phyloP scores from a whole-genome alignment of 1,140 invertebrate species.

The Apis laboriosa region DNA sequence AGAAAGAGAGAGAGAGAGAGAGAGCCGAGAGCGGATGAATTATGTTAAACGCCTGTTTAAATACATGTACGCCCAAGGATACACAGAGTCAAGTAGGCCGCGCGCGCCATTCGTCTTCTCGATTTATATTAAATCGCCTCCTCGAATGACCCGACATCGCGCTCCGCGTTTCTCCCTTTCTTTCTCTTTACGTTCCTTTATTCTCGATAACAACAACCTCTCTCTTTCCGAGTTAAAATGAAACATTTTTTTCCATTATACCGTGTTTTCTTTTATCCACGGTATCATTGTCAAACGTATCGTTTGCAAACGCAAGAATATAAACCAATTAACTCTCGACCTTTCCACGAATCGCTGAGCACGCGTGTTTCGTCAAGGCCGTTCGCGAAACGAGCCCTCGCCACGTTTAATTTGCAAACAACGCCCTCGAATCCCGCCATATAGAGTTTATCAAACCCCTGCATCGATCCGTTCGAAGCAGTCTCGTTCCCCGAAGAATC shows the following conservation, averaged over 20 bases:
- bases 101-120: conserved; percentile 77
- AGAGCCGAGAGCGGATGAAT: conserved; percentile 73
- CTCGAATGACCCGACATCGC: conserved; percentile 69
- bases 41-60: conserved; percentile 80
- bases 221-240: conserved; percentile 22
- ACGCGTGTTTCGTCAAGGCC: conserved; percentile 27
- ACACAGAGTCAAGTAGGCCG: conserved; percentile 71
- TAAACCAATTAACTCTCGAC: conserved; percentile 14
- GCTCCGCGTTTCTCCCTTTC: background rate
- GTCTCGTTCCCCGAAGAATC: no score
- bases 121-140: conserved; percentile 77
- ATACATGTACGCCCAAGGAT: conserved; percentile 78
- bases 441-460: conserved; percentile 1
- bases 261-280: no score
- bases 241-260: no score
- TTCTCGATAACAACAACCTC: conserved; percentile 12
- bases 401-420: conserved; percentile 11
- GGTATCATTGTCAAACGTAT: no score
- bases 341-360: background rate
- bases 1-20: conserved; percentile 34
- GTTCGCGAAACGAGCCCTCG: background rate
- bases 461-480: background rate
- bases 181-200: conserved; percentile 29
- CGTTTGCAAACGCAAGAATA: no score
- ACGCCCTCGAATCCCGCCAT: background rate